A percentile compares a stretch with the other conserved stretches of the same genome.
Evolutionary conservation across 2,888 invertebrate species (phyloP).

Genomic region (Nephrocerus scutellatus): DNA sequence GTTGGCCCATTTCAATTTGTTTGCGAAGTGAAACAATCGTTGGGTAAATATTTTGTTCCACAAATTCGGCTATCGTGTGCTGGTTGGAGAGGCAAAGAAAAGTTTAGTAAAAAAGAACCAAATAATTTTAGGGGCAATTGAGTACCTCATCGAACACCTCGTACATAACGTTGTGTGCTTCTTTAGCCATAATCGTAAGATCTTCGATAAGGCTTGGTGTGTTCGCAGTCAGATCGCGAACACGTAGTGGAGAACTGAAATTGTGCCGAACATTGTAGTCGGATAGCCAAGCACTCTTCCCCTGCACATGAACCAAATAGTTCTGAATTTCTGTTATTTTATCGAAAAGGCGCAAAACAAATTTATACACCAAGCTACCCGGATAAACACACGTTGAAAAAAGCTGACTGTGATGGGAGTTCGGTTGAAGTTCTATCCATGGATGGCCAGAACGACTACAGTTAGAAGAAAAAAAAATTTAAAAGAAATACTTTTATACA

Average conservation of each 20-base stretch:
- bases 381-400: conserved; percentile 60
- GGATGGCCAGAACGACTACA: conserved; percentile 43
- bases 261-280: conserved; percentile 62
- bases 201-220: conserved; percentile 55
- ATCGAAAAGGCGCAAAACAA: conserved; percentile 43
- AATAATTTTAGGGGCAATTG: too few species aligned
- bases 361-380: conserved; percentile 53
- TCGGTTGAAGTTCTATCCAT: conserved; percentile 54
- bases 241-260: conserved; percentile 59
- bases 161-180: conserved; percentile 52
- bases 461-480: conserved; percentile 1
- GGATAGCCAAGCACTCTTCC: conserved; percentile 59
- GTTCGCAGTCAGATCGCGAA: conserved; percentile 56
- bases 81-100: conserved; percentile 18
- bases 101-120: not conserved
- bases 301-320: conserved; percentile 39
- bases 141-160: conserved; percentile 54
- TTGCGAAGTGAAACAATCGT: conserved; percentile 48
- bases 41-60: conserved; percentile 60
- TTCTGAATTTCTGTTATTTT: conserved; percentile 44
- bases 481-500: not conserved
- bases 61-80: conserved; percentile 55
- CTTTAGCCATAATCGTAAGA: conserved; percentile 50
- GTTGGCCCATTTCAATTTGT: conserved; percentile 51
- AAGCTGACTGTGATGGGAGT: conserved; percentile 56